phyloP scores from a whole-genome alignment of 2,888 invertebrate genomes.

The Stenoptilia bipunctidactyla region DNA sequence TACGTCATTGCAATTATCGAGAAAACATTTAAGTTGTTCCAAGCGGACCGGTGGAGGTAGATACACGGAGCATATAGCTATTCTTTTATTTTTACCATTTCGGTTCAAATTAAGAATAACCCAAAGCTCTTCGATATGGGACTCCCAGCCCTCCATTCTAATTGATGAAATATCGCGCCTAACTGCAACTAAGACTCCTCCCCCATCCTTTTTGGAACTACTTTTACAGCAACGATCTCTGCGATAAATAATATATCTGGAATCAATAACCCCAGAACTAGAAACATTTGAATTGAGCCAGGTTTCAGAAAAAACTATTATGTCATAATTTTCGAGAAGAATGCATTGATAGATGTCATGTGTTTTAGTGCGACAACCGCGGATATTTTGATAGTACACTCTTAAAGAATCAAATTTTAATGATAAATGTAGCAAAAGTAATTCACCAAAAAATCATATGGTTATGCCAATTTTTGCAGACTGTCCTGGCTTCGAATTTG shows the following conservation, averaged over 20 bases:
- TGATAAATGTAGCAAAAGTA: too few relatives aligned
- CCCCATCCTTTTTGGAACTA: background rate
- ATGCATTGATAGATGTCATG: background rate
- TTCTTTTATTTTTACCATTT: background rate
- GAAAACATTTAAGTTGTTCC: background rate
- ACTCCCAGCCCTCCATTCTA: background rate
- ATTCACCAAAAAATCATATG: too few relatives aligned
- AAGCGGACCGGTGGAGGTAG: slow-evolving; percentile 1
- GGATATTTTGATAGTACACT: slow-evolving; percentile 4
- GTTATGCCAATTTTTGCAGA: background rate
- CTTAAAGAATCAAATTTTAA: too few relatives aligned
- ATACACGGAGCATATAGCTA: slow-evolving; percentile 3
- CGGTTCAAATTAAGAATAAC: background rate
- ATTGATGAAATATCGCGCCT: background rate
- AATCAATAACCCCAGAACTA: slow-evolving; percentile 2
- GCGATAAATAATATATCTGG: slow-evolving; percentile 1
- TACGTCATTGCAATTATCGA: background rate
- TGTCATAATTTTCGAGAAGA: background rate
- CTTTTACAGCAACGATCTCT: background rate
- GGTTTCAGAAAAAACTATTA: slow-evolving; percentile 5
- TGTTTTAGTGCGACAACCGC: slow-evolving; percentile 2
- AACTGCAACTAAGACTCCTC: background rate
- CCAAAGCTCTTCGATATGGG: background rate
- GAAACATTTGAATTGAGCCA: slow-evolving; percentile 1
- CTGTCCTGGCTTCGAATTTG: background rate